Conservation (phyloP, 2,797 vertebrate species). For the Tinamus major region DNA sequence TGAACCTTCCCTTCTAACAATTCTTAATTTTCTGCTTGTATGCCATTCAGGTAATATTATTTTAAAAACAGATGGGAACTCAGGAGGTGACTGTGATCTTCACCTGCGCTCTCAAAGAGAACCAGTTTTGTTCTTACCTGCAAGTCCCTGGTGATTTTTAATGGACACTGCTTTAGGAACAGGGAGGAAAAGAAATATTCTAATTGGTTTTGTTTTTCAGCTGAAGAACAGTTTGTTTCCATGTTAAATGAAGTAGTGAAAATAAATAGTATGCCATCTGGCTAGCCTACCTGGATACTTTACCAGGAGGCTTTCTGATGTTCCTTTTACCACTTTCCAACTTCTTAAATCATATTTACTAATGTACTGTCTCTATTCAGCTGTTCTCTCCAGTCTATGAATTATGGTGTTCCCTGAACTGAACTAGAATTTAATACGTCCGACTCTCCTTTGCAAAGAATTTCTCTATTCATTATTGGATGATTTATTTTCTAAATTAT, state of each 20-base stretch:
- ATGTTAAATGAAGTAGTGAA: conserved; percentile 61
- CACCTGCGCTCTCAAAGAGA: conserved; percentile 17
- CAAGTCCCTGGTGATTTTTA: conserved; percentile 48
- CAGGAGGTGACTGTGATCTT: conserved; percentile 33
- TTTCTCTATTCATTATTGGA: background rate
- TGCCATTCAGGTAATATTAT: background rate
- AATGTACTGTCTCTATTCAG: background rate
- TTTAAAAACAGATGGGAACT: conserved; percentile 52
- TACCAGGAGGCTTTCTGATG: conserved; percentile 40
- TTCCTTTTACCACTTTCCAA: conserved; percentile 2
- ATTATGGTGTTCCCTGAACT: background rate
- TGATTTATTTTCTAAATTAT: conserved; percentile 31
- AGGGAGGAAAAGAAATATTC: conserved; percentile 37
- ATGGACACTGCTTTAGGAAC: background rate
- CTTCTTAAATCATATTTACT: background rate
- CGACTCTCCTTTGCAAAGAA: background rate
- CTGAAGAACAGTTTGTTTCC: conserved; percentile 63
- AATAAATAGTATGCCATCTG: conserved; percentile 68
- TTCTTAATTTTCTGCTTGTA: background rate
- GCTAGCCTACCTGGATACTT: conserved; percentile 46
- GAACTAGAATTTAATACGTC: background rate
- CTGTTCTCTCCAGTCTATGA: background rate
- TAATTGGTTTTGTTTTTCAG: conserved; percentile 52
- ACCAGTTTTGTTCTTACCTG: background rate
- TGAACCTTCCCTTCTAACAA: background rate